Conservation (phyloP, 1,140 invertebrate species). For the Pantala flavescens region DNA sequence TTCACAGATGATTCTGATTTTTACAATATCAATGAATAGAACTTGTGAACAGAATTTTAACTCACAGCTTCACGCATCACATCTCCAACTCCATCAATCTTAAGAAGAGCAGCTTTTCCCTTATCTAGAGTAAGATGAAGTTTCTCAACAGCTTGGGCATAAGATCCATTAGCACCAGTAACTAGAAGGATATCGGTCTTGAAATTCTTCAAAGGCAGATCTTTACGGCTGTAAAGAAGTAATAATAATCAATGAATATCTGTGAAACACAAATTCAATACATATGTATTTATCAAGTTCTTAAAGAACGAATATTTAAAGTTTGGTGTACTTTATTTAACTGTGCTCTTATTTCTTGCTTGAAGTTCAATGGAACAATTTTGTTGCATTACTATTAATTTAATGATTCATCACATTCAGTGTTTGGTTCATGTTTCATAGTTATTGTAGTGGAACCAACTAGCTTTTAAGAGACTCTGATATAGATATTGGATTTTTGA, state of each 20-base stretch:
- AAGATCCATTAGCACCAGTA: conserved; percentile 69
- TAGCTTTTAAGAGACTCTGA: too few relatives aligned
- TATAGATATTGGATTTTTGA: too few relatives aligned
- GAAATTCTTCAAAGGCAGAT: conserved; percentile 55
- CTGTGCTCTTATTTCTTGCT: too few relatives aligned
- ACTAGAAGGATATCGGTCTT: conserved; percentile 69
- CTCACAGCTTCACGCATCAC: conserved; percentile 67
- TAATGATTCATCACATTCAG: too few relatives aligned
- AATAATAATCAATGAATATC: conserved; percentile 3
- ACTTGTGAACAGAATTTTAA: too few relatives aligned
- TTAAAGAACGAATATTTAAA: neutral
- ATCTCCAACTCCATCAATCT: conserved; percentile 68
- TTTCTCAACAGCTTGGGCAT: conserved; percentile 63
- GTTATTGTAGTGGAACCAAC: too few relatives aligned
- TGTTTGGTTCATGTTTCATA: too few relatives aligned
- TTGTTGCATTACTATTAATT: too few relatives aligned
- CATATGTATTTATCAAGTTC: neutral
- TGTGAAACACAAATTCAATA: neutral
- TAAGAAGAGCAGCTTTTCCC: conserved; percentile 68
- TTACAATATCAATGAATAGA: too few relatives aligned
- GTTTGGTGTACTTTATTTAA: too few relatives aligned
- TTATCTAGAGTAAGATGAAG: conserved; percentile 67
- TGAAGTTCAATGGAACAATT: too few relatives aligned
- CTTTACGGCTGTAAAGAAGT: conserved; percentile 47
- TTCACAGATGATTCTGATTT: too few relatives aligned